These are phyloP conservation scores for Caenorhabditis remanei DNA, from an alignment of 1,140 invertebrate genomes.

Conservation along the genomic window DNA sequence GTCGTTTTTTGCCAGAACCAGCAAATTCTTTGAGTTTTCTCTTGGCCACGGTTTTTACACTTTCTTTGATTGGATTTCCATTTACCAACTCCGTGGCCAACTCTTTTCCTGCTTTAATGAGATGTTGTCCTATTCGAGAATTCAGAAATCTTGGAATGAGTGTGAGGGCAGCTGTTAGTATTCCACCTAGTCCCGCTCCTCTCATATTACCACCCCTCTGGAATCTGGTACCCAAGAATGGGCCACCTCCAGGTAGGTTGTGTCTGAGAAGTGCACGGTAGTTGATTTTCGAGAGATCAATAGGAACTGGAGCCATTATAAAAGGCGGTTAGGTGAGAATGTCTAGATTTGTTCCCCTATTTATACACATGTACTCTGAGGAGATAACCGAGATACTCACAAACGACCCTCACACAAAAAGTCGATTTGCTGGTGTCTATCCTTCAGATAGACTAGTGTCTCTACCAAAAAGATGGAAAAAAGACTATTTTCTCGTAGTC, in stretches of 20 bases:
- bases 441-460: not conserved
- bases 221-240: not conserved
- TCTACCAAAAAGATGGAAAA: too few species aligned
- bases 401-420: not conserved
- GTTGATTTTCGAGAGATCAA: not conserved
- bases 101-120: not conserved
- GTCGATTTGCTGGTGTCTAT: not conserved
- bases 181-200: not conserved
- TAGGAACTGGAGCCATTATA: conserved; percentile 1
- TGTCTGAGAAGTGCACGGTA: not conserved
- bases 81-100: not conserved
- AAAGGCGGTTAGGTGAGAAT: not conserved
- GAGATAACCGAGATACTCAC: not conserved
- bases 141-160: not conserved
- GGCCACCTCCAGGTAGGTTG: not conserved
- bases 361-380: not conserved
- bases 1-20: not conserved
- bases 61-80: too few species aligned
- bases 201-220: not conserved
- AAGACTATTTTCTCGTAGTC: not conserved
- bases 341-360: not conserved
- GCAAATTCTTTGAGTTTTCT: not conserved
- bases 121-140: not conserved
- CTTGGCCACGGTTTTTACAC: too few species aligned
- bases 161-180: not conserved